Evolutionary conservation across 2,888 invertebrate genomes (phyloP).

Genomic region (Agrotis puta): DNA sequence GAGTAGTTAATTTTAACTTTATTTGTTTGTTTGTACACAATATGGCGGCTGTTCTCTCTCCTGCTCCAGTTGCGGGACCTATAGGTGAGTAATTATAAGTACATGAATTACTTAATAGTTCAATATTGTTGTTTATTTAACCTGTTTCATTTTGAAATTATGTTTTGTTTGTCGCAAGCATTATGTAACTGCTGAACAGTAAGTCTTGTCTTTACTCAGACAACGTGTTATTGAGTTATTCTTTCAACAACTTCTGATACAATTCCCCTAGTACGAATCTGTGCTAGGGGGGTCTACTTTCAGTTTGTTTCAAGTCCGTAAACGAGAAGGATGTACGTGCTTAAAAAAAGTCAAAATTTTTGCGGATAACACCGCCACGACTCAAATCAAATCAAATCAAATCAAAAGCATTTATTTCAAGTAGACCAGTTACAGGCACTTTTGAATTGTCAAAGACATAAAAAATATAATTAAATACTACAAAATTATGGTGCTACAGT

Average conservation of each 20-base stretch:
- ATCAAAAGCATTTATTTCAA: too few relatives aligned
- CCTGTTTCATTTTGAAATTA: neutral
- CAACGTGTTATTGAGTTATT: neutral
- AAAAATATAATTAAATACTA: too few relatives aligned
- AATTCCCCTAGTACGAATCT: neutral
- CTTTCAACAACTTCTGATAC: neutral
- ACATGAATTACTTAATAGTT: neutral
- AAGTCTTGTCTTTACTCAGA: neutral
- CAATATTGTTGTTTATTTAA: neutral
- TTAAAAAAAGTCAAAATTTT: too few relatives aligned
- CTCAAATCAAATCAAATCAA: too few relatives aligned
- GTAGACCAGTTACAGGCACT: too few relatives aligned
- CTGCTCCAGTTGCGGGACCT: neutral
- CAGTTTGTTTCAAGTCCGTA: too few relatives aligned
- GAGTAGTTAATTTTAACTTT: neutral
- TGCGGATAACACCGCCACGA: too few relatives aligned
- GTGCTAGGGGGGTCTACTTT: too few relatives aligned
- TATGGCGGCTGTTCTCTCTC: conserved; percentile 7
- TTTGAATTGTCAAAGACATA: too few relatives aligned
- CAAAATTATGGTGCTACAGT: too few relatives aligned
- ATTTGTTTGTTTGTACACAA: conserved; percentile 13
- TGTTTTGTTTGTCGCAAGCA: neutral
- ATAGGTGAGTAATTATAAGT: conserved; percentile 5
- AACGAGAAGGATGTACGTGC: too few relatives aligned
- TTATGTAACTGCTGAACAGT: neutral